These are phyloP conservation scores for Fratercula arctica DNA, from an alignment of 2,797 vertebrate species.

Conservation along the genomic window DNA sequence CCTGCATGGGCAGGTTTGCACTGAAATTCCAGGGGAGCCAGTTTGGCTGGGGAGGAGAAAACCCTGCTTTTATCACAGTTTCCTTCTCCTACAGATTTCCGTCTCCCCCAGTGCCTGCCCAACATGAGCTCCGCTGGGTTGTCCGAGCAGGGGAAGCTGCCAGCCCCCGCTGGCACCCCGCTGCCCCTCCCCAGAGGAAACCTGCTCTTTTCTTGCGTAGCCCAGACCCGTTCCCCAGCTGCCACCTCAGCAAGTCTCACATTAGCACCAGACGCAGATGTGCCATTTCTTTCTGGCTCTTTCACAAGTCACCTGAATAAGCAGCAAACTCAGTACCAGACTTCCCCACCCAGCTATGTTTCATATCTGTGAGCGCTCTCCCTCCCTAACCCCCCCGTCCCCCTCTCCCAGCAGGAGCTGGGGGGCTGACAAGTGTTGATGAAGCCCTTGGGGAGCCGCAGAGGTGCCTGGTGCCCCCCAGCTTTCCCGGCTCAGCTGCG, in stretches of 20 bases:
- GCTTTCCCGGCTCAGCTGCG: background rate
- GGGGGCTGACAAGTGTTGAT: fast-evolving
- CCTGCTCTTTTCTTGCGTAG: background rate
- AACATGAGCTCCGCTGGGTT: fast-evolving
- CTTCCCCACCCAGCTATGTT: background rate
- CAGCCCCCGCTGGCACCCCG: background rate
- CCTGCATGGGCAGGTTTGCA: fast-evolving
- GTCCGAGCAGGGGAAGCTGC: fast-evolving
- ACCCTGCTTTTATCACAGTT: background rate
- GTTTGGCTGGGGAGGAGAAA: background rate
- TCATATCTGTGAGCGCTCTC: fast-evolving
- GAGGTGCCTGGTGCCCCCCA: background rate
- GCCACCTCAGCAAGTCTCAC: background rate
- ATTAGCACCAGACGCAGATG: background rate
- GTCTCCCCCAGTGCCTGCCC: background rate
- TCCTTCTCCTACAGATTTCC: background rate
- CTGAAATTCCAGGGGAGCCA: background rate
- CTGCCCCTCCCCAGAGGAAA: background rate
- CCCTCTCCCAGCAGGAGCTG: background rate
- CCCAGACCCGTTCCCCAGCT: background rate
- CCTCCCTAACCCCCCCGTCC: background rate
- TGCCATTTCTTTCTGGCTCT: fast-evolving
- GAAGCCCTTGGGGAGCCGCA: background rate
- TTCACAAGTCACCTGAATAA: background rate
- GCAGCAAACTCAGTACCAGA: background rate